A percentile compares a stretch with the other conserved stretches of the same genome.
phyloP scores from a whole-genome alignment of 2,797 vertebrate genomes.

The Neopelma chrysocephalum region DNA sequence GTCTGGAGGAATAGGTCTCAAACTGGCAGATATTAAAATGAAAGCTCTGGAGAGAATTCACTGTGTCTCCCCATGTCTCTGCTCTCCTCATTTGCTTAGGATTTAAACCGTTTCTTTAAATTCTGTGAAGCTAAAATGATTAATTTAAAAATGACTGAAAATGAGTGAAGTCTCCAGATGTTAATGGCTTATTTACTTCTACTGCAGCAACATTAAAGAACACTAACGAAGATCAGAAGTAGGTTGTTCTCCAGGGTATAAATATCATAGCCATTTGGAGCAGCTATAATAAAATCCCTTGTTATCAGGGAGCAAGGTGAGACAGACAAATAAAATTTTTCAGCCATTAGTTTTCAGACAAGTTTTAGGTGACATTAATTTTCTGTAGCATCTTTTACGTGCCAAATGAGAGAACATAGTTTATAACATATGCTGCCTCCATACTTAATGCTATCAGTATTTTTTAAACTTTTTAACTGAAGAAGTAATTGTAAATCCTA shows the following conservation, averaged over 20 bases:
- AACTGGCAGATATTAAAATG: not conserved
- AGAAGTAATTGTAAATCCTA: not conserved
- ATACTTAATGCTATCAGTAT: not conserved
- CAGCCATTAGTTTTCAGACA: not conserved
- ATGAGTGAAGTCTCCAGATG: conserved; percentile 2
- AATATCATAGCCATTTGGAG: not conserved
- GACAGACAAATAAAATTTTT: not conserved
- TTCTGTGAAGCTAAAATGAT: not conserved
- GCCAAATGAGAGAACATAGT: not conserved
- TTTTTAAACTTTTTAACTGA: not conserved
- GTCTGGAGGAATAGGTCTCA: not conserved
- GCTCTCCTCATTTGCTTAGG: not conserved
- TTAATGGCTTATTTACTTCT: conserved; percentile 3
- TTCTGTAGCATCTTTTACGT: not conserved
- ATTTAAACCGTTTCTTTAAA: not conserved
- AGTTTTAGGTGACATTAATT: not conserved
- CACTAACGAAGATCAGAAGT: not conserved
- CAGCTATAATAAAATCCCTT: not conserved
- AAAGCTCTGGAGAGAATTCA: not conserved
- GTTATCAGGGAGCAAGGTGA: not conserved
- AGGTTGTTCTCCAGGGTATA: not conserved
- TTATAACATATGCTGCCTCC: not conserved
- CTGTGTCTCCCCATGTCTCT: not conserved
- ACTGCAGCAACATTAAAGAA: not conserved
- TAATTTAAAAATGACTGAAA: not conserved